Evolutionary conservation across 2,797 vertebrate species (phyloP), one percentile per base, ranked within the genome.

Genomic region (Eleutherodactylus coqui): DNA sequence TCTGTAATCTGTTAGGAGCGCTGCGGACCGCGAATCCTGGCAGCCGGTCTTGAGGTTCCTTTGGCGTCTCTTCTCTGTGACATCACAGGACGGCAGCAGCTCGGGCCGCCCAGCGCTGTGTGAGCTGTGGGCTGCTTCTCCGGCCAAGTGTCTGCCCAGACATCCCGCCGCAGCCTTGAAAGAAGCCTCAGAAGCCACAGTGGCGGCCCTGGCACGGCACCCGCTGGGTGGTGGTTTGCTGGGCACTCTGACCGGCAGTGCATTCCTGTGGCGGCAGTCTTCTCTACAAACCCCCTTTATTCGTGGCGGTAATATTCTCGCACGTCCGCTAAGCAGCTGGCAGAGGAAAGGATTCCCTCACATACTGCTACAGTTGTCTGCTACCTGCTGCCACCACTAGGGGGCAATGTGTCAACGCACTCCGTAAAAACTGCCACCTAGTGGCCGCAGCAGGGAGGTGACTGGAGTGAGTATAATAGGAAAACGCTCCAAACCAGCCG

Each of bases 61-160:
- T 34, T 32, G 5, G 10, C 7, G 17, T 17, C 4, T 32, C 9
- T 14, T 16, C 24, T 34, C 53, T 36, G 29, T 55, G 75, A 85
- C 75, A 55, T 78, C 75, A 64, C 16, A 32, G 51, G 0, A 69
- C 64, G 7, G 64, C 21, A 36, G 17, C 21, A 24, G 67, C 10
- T 36, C 0, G 49, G 55, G 72, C 53, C 47, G 55, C 8, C 70
- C 43, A 36, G 24, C 9, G 67, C 29, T 75, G 14, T 58, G 38
- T 75, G 51, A 83, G 11, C 81, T 51, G 34, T 58, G 70, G 41
- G 34, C 62, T n/a, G 36, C 11, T 2, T 29, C 58, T 51, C 45
- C 2, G 32, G 69, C 60, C 60, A 36, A 69, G 43, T 34, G 83
- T 85, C 83, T 85, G 43, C 75, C 83, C 82, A 53, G 58, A 55